Evolutionary conservation across 2,888 invertebrate species (phyloP).

Genomic region (Melolontha melolontha): DNA sequence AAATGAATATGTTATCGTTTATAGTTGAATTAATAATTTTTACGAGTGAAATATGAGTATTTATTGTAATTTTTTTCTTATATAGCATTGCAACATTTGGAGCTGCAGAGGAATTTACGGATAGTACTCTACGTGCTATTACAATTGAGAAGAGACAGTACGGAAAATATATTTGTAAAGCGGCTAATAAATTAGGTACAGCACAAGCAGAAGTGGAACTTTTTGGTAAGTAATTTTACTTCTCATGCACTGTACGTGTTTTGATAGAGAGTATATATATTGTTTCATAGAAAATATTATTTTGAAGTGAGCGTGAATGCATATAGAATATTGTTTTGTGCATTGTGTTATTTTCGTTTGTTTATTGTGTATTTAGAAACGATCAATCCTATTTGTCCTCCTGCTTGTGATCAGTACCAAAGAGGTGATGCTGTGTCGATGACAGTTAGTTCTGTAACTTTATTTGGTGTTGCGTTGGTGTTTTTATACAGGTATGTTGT

Average conservation of each 20-base stretch:
- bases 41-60: too few relatives aligned
- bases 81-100: constrained; percentile 88
- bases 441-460: constrained; percentile 38
- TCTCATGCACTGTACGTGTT: constrained; percentile 2
- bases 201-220: constrained; percentile 85
- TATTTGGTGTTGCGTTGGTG: constrained; percentile 33
- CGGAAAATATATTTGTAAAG: constrained; percentile 87
- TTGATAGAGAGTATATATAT: constrained; percentile 7
- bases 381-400: constrained; percentile 92
- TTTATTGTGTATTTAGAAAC: constrained; percentile 76
- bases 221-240: constrained; percentile 74
- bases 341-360: constrained; percentile 54
- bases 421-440: constrained; percentile 47
- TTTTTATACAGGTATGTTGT: constrained; percentile 35
- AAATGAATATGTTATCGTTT: too few relatives aligned
- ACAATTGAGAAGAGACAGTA: constrained; percentile 93
- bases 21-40: too few relatives aligned
- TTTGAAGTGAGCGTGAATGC: constrained; percentile 7
- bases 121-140: constrained; percentile 88
- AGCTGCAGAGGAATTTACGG: constrained; percentile 92
- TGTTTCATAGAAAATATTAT: constrained; percentile 5
- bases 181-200: constrained; percentile 87
- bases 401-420: constrained; percentile 81
- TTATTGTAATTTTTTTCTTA: constrained; percentile 46
- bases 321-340: constrained; percentile 10